Evolutionary conservation across 2,888 invertebrate genomes (phyloP), one percentile per base, ranked within the genome.

Genomic region (Volucella inanis): DNA sequence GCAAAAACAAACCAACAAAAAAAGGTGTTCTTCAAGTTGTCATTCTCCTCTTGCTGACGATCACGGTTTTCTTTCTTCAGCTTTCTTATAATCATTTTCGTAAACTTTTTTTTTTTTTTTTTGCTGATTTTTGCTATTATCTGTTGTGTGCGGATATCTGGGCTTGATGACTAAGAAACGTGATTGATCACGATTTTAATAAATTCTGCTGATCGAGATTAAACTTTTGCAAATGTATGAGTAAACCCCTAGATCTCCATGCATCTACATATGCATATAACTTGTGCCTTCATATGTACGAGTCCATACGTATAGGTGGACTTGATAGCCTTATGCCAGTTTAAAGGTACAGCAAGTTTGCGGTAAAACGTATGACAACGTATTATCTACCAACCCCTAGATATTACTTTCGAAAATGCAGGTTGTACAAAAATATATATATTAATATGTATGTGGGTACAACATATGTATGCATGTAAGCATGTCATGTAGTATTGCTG

Each of bases 111-210:
- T 15, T 11, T 18, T 49, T 12, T 43, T 11, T 9, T 31, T 11
- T 41, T 8, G 14, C 38, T 18, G 15, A 18, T 8, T 15, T 12
- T 49, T 57, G 31, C 70, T 71, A n/a, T 22, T 22, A 22, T 22
- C 22, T 22, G 22, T 22, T 22, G 1, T 39, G 14, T 38, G 8
- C 62, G 43, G 15, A 39, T 43, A 52, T 75, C 50, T 8, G 14
- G 49, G 31, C 43, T 43, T 68, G 74, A 74, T 80, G 61, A 80
- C 55, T 71, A 67, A 75, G 74, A 70, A 76, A 84, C 80, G 71
- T 80, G 84, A 84, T 84, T 71, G 75, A 79, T 84, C 84, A 84
- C 49, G 79, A 65, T 65, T 59, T 67, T 54, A 14, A 31, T 80
- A 49, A 8, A 45, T 62, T 70, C 61, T 76, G 61, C 54, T 68